Evolutionary conservation across 1,140 invertebrate species (phyloP).

Genomic region (Thaumetopoea pityocampa): DNA sequence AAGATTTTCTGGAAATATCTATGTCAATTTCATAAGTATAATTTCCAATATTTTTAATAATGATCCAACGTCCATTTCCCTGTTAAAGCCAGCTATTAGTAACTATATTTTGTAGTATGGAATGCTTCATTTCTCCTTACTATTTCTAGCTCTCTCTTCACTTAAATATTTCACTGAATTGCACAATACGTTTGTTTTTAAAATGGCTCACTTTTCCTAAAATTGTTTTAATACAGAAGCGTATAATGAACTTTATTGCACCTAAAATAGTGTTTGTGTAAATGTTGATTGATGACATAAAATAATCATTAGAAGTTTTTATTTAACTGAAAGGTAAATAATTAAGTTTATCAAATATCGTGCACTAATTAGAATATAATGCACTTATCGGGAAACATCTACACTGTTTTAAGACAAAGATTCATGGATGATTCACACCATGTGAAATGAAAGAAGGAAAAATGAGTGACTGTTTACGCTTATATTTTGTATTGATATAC

Average conservation of each 20-base stretch:
- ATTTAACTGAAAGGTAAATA: slow-evolving; percentile 29
- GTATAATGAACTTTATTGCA: slow-evolving; percentile 49
- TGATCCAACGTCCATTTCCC: slow-evolving; percentile 69
- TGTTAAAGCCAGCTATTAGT: slow-evolving; percentile 74
- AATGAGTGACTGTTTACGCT: neutral
- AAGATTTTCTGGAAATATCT: slow-evolving; percentile 25
- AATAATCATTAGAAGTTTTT: slow-evolving; percentile 24
- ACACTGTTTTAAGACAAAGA: slow-evolving; percentile 10
- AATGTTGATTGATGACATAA: slow-evolving; percentile 32
- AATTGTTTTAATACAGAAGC: slow-evolving; percentile 48
- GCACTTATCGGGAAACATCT: slow-evolving; percentile 31
- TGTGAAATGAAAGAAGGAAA: slow-evolving; percentile 25
- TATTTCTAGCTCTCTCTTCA: slow-evolving; percentile 68
- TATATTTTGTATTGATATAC: too few relatives aligned
- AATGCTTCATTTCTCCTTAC: slow-evolving; percentile 72
- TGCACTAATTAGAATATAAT: slow-evolving; percentile 46
- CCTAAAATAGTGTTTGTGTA: slow-evolving; percentile 55
- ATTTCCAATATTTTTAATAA: slow-evolving; percentile 35
- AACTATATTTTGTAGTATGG: slow-evolving; percentile 65
- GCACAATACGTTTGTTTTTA: slow-evolving; percentile 72
- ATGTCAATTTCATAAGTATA: slow-evolving; percentile 33
- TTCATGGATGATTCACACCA: slow-evolving; percentile 9
- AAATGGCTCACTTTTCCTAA: slow-evolving; percentile 75
- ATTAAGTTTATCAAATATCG: slow-evolving; percentile 24
- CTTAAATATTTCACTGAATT: slow-evolving; percentile 69